Base-by-base conservation (phyloP, 2,888 invertebrate genomes). In the Azorinus chamasolen region DNA sequence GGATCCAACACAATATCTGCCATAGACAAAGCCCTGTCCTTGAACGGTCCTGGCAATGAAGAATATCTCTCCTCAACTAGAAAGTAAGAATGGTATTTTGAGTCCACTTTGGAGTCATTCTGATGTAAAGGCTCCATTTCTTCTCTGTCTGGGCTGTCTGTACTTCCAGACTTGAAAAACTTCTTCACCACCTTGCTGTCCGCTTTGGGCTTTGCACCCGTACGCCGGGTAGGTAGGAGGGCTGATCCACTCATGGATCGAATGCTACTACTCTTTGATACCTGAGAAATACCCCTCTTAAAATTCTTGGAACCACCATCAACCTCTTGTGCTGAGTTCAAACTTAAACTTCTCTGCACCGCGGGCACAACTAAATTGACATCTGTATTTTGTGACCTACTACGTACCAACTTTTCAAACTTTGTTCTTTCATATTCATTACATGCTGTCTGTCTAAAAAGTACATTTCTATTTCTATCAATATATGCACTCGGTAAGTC, bases 1-100 rank as follows among this genome's bases (percentile, higher is more conserved):
- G 32, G 32, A 25, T 79, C 79, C 41, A 79, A 58, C 61, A 68
- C 59, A 24, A 79, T 79, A 61, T 79, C 79, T 41, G 70, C 70
- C 51, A 79, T 63, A 6, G 79, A 79, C 1, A 79, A 66, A 4
- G 79, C 72, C 3, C 53, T 25, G 12, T 76, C 76, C 41, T 63
- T 54, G 10, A 57, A 27, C 46, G 50, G 32, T 32, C 46, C 46
- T n/a, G 59, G 61, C 37, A 70, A 37, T n/a, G 69, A 64, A 16
- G 53, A 51, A 14, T 59, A 50, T 1, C 64, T 27, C 22, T 69
- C 58, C 41, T 70, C 68, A 4, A 45, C 39, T 18, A 27, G 53
- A 20, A 61, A 39, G n/a, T 58, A 45, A n/a, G 39, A 43, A 0
- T 55, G 51, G 32, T 50, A 45, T 50, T 61, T 55, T 14, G 24